phyloP scores from a whole-genome alignment of 2,113 vertebrate genomes.

The Corvus cornix region DNA sequence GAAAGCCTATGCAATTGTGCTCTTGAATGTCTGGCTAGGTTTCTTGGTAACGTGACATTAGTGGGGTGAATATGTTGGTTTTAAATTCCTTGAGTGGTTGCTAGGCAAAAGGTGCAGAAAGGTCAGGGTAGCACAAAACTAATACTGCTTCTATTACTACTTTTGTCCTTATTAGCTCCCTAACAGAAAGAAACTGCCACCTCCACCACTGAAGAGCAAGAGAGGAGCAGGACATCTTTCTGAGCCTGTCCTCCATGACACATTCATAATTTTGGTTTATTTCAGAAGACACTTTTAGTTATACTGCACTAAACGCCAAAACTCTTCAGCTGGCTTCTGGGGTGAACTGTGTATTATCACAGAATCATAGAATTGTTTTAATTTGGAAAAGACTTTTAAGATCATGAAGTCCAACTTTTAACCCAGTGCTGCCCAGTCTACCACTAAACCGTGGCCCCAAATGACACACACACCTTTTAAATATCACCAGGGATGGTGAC shows the following conservation, averaged over 20 bases:
- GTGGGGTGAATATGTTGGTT: neutral
- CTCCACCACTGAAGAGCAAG: neutral
- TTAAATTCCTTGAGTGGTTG: neutral
- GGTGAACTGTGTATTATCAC: neutral
- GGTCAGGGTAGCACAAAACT: neutral
- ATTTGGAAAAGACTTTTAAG: neutral
- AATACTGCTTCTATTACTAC: neutral
- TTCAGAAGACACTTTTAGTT: neutral
- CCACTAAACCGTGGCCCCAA: neutral
- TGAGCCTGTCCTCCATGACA: neutral
- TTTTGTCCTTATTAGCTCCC: neutral
- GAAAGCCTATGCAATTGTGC: neutral
- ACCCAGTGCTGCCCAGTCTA: neutral
- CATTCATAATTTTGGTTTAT: neutral
- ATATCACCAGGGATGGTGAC: neutral
- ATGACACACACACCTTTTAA: neutral
- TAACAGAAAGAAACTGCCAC: neutral
- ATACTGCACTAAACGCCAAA: neutral
- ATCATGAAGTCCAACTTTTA: neutral
- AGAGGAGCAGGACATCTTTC: neutral
- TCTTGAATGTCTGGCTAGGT: neutral
- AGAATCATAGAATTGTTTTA: neutral
- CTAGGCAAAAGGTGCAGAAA: neutral
- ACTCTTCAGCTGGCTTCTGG: neutral
- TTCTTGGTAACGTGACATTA: neutral